Evolutionary conservation across 2,113 vertebrate genomes (phyloP).

Genomic region (Mormyrus lacerda): DNA sequence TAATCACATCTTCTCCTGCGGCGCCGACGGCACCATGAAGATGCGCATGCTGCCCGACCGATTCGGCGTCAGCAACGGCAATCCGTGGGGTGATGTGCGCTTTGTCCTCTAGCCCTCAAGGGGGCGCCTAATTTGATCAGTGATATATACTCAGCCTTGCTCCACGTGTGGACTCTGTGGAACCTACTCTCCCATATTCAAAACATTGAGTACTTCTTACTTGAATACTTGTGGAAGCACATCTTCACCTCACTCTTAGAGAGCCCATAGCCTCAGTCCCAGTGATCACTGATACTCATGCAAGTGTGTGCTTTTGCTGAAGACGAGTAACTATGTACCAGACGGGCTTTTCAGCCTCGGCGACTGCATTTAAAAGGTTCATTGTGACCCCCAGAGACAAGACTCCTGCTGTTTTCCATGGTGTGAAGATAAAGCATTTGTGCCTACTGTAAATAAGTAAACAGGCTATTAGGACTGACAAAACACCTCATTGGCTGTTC

Average conservation of each 20-base stretch:
- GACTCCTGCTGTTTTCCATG: slow-evolving; percentile 24
- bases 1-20: slow-evolving; percentile 94
- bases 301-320: background rate
- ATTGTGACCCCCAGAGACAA: background rate
- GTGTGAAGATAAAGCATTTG: slow-evolving; percentile 31
- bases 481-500: slow-evolving; percentile 16
- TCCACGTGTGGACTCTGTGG: background rate
- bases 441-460: slow-evolving; percentile 24
- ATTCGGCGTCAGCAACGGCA: slow-evolving; percentile 66
- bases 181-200: background rate
- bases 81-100: slow-evolving; percentile 77
- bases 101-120: slow-evolving; percentile 67
- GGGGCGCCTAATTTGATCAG: background rate
- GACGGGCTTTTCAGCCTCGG: background rate
- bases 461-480: background rate
- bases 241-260: background rate
- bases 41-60: slow-evolving; percentile 88
- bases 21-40: slow-evolving; percentile 96
- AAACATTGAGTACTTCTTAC: background rate
- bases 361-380: background rate
- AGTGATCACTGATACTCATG: background rate
- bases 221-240: background rate
- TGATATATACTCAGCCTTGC: background rate
- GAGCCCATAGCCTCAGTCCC: background rate
- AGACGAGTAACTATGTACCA: background rate